phyloP scores from a whole-genome alignment of 2,113 vertebrate species.

The Seriola quinqueradiata region DNA sequence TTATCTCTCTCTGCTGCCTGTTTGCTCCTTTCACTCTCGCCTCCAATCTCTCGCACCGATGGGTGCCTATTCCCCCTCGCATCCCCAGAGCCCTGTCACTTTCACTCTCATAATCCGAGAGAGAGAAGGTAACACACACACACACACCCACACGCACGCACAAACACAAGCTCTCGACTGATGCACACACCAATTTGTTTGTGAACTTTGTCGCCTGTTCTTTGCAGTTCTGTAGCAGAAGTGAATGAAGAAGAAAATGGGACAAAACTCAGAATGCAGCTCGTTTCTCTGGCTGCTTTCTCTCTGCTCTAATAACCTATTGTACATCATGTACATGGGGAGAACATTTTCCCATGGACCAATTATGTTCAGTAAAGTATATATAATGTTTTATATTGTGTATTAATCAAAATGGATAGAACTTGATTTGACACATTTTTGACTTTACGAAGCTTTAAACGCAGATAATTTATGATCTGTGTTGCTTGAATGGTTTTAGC shows the following conservation, averaged over 20 bases:
- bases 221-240: background rate
- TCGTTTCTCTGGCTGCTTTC: background rate
- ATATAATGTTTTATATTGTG: too few relatives aligned
- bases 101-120: slow-evolving; percentile 20
- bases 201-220: background rate
- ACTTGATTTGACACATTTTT: background rate
- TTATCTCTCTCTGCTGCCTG: slow-evolving; percentile 59
- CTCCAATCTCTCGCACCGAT: slow-evolving; percentile 43
- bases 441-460: too few relatives aligned
- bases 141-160: background rate
- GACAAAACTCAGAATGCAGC: background rate
- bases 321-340: too few relatives aligned
- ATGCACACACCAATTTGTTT: background rate
- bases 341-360: too few relatives aligned
- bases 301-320: background rate
- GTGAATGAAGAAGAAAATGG: background rate
- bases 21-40: slow-evolving; percentile 50
- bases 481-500: background rate
- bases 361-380: too few relatives aligned
- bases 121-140: slow-evolving; percentile 25
- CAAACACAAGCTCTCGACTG: background rate
- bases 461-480: background rate
- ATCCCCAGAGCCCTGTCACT: background rate
- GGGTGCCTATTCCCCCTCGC: slow-evolving; percentile 20
- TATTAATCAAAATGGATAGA: background rate